Evolutionary conservation across 2,113 vertebrate genomes (phyloP).

Genomic region (Corythaixoides concolor): DNA sequence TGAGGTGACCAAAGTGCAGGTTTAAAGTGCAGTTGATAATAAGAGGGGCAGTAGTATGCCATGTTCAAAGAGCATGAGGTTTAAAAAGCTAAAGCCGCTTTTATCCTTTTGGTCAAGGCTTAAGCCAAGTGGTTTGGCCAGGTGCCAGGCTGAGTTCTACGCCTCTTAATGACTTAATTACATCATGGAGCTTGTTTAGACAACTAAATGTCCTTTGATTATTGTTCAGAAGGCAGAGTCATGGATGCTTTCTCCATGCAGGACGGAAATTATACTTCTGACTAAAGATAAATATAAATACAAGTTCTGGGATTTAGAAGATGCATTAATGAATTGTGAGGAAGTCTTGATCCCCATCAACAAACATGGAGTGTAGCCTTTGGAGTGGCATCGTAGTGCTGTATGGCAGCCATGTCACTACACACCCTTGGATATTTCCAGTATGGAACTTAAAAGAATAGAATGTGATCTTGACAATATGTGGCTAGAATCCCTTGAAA

Average conservation of each 20-base stretch:
- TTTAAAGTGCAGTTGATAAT: neutral
- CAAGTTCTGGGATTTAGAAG: neutral
- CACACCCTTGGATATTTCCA: neutral
- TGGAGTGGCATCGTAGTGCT: neutral
- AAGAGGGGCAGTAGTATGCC: neutral
- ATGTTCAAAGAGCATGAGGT: neutral
- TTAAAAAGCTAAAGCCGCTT: neutral
- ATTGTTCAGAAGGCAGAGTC: neutral
- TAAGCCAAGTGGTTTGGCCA: neutral
- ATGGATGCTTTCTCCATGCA: neutral
- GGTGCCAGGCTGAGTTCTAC: neutral
- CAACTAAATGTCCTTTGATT: neutral
- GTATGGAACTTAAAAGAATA: neutral
- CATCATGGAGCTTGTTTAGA: neutral
- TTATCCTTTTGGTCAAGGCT: neutral
- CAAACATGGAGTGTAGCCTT: neutral
- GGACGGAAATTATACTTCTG: neutral
- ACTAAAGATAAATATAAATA: neutral
- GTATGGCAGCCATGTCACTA: neutral
- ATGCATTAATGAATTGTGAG: neutral
- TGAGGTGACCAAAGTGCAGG: neutral
- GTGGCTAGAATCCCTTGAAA: neutral
- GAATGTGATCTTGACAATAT: neutral
- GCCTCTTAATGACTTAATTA: neutral
- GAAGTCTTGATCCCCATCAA: neutral